Evolutionary conservation across 2,113 vertebrate genomes (phyloP).

Genomic region (Lagenorhynchus albirostris): DNA sequence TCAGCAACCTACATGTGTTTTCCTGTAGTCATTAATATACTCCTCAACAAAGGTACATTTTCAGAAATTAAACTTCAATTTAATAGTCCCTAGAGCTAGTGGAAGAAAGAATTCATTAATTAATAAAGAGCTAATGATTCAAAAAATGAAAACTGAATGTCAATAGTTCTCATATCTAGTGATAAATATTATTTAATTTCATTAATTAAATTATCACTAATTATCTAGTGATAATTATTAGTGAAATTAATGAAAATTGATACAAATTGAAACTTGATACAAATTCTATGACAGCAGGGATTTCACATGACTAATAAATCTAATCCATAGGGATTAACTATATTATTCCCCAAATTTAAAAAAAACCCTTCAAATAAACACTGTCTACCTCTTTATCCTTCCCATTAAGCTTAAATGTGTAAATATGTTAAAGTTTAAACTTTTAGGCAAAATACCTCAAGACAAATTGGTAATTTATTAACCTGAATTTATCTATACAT

Average conservation of each 20-base stretch:
- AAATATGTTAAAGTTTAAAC: not conserved
- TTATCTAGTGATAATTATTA: too few relatives aligned
- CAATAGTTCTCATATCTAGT: not conserved
- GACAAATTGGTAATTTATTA: not conserved
- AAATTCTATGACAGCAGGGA: not conserved
- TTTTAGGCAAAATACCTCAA: not conserved
- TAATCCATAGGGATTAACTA: not conserved
- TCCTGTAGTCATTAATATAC: not conserved
- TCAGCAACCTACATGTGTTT: not conserved
- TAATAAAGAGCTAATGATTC: not conserved
- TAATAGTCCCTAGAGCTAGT: not conserved
- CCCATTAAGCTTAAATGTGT: not conserved
- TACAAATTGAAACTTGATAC: not conserved
- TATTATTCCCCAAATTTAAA: not conserved
- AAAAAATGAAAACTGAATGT: not conserved
- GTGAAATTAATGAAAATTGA: not conserved
- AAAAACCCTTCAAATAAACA: not conserved
- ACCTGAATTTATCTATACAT: not conserved
- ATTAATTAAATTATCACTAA: too few relatives aligned
- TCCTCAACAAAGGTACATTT: not conserved
- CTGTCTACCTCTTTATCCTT: not conserved
- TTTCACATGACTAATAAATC: not conserved
- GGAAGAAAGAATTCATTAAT: not conserved
- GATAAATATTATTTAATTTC: not conserved
- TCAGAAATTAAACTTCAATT: not conserved